Percentiles rank a stretch among this genome's conserved stretches.
phyloP scores from a whole-genome alignment of 1,140 invertebrate species.

The Eueides isabella region DNA sequence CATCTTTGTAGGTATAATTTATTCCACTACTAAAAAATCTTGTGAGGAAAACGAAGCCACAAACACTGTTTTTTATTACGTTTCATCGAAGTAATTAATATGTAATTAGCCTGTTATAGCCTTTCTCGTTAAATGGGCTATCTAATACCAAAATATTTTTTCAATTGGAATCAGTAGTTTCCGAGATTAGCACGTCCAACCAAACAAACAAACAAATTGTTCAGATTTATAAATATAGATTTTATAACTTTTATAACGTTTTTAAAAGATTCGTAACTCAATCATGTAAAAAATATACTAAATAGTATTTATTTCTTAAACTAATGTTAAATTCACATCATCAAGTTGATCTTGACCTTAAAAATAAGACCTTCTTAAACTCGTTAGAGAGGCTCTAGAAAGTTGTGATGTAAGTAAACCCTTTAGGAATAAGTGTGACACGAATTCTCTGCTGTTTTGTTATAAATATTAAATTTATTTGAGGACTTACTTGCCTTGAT shows the following conservation, averaged over 20 bases:
- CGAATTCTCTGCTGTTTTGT: background rate
- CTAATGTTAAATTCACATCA: background rate
- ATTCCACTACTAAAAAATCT: too few species aligned
- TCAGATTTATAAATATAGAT: too few species aligned
- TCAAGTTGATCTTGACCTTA: slow-evolving; percentile 1
- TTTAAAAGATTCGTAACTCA: background rate
- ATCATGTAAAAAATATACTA: background rate
- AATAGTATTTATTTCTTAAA: background rate
- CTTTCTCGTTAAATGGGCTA: too few species aligned
- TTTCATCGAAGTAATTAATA: too few species aligned
- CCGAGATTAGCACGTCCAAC: too few species aligned
- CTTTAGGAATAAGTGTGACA: background rate
- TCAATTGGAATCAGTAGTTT: too few species aligned
- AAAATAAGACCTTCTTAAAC: background rate
- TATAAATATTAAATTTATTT: background rate
- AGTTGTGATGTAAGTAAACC: background rate
- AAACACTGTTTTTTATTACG: too few species aligned
- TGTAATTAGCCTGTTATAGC: too few species aligned
- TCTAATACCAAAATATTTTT: too few species aligned
- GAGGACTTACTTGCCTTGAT: background rate
- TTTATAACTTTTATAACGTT: background rate
- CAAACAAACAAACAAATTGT: too few species aligned
- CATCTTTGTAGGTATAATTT: too few species aligned
- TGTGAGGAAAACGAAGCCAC: too few species aligned
- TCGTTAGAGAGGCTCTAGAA: slow-evolving; percentile 9